phyloP scores from a whole-genome alignment of 2,888 invertebrate species.

The Eupithecia centaureata region DNA sequence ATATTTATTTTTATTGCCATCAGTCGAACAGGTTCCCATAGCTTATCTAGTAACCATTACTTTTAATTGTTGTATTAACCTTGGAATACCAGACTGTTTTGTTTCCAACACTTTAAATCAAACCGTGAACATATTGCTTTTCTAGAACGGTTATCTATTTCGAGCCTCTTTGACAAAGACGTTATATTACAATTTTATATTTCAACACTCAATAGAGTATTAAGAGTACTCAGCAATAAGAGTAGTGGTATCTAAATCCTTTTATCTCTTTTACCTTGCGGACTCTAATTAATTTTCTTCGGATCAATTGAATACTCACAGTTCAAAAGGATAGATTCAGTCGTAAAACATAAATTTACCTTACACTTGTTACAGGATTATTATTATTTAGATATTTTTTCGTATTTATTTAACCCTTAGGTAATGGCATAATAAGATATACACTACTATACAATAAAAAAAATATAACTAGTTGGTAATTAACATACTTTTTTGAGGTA shows the following conservation, averaged over 20 bases:
- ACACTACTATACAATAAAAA: no score
- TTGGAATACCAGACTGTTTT: conserved; percentile 29
- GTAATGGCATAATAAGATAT: no score
- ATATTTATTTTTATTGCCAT: conserved; percentile 63
- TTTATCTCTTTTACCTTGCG: background rate
- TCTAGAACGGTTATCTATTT: conserved; percentile 1
- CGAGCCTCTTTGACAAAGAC: background rate
- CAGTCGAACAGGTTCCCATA: conserved; percentile 48
- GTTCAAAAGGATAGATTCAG: background rate
- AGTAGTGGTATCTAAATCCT: background rate
- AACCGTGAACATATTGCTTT: conserved; percentile 15
- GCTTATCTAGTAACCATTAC: conserved; percentile 38
- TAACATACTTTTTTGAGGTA: no score
- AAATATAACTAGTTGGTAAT: no score
- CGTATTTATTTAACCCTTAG: no score
- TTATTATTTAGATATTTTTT: no score
- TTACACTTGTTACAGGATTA: background rate
- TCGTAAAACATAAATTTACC: background rate
- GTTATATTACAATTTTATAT: background rate
- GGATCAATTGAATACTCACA: no score
- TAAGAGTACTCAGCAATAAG: background rate
- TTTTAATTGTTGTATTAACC: conserved; percentile 45
- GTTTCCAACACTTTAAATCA: conserved; percentile 24
- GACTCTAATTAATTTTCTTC: background rate
- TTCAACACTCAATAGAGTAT: background rate